These are phyloP conservation scores for Pogonomyrmex barbatus DNA, from an alignment of 1,140 invertebrate genomes.

Conservation along the genomic window DNA sequence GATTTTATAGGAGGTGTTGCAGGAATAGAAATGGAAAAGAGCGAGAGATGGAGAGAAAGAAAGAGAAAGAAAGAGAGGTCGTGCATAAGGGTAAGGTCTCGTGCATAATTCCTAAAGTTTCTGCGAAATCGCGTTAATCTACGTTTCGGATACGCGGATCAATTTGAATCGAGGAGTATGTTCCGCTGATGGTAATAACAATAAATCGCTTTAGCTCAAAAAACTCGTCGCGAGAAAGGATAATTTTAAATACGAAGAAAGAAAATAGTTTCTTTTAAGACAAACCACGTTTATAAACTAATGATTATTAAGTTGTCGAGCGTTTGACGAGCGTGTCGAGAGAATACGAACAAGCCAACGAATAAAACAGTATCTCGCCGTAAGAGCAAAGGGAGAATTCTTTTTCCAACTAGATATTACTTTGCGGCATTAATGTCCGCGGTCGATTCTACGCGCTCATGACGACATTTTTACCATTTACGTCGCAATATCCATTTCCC, in stretches of 20 bases:
- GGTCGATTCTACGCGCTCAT: slow-evolving; percentile 33
- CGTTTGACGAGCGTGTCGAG: slow-evolving; percentile 16
- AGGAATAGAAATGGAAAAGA: slow-evolving; percentile 26
- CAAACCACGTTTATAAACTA: slow-evolving; percentile 6
- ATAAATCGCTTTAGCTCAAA: slow-evolving; percentile 36
- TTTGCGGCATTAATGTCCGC: slow-evolving; percentile 53
- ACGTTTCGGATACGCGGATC: slow-evolving; percentile 44
- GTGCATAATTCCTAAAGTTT: slow-evolving; percentile 80
- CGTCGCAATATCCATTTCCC: slow-evolving; percentile 54
- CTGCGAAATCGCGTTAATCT: slow-evolving; percentile 75
- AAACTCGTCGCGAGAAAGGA: slow-evolving; percentile 8
- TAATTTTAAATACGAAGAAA: slow-evolving; percentile 32
- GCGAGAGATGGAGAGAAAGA: slow-evolving; percentile 21
- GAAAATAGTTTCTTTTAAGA: not conserved
- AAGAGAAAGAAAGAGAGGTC: slow-evolving; percentile 20
- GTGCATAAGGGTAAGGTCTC: slow-evolving; percentile 70
- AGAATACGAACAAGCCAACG: not conserved
- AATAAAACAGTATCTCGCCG: not conserved
- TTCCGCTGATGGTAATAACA: slow-evolving; percentile 19
- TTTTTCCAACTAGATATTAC: slow-evolving; percentile 59
- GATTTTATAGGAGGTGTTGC: slow-evolving; percentile 46
- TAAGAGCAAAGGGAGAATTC: not conserved
- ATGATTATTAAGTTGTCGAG: slow-evolving; percentile 39
- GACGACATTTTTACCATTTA: slow-evolving; percentile 64
- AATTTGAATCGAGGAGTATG: slow-evolving; percentile 47